Conservation (phyloP, 2,113 vertebrate species). For the Odobenus rosmarus region DNA sequence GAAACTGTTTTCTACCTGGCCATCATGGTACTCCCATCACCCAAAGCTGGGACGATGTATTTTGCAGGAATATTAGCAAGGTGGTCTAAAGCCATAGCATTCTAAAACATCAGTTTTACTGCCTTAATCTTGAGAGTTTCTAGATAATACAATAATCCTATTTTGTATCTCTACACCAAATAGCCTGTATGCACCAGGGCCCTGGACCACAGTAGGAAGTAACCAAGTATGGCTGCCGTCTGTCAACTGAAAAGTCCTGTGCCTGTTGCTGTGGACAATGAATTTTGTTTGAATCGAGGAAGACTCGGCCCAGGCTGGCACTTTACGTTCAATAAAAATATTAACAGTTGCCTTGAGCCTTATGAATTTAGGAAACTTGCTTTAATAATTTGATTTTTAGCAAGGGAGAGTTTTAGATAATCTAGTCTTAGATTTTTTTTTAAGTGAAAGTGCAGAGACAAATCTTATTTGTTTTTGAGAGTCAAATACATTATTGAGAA, state of each 20-base stretch:
- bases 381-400: conserved; percentile 60
- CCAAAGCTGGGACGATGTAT: neutral
- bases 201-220: neutral
- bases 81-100: neutral
- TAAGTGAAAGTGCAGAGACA: conserved; percentile 74
- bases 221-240: neutral
- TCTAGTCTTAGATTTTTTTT: conserved; percentile 11
- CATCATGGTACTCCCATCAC: neutral
- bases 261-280: neutral
- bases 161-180: conserved; percentile 6
- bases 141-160: neutral
- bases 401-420: conserved; percentile 59
- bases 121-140: neutral
- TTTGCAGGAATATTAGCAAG: conserved; percentile 11
- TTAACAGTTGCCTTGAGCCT: conserved; percentile 48
- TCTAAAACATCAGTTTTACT: neutral
- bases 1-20: neutral
- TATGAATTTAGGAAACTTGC: conserved; percentile 40
- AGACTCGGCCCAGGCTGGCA: neutral
- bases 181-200: neutral
- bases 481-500: conserved; percentile 79
- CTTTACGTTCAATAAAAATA: conserved; percentile 23
- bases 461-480: conserved; percentile 80
- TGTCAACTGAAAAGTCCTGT: neutral
- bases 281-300: neutral